Evolutionary conservation across 92 coral and sea anemone species (phyloP).

Genomic region (Parazoanthus darwini): DNA sequence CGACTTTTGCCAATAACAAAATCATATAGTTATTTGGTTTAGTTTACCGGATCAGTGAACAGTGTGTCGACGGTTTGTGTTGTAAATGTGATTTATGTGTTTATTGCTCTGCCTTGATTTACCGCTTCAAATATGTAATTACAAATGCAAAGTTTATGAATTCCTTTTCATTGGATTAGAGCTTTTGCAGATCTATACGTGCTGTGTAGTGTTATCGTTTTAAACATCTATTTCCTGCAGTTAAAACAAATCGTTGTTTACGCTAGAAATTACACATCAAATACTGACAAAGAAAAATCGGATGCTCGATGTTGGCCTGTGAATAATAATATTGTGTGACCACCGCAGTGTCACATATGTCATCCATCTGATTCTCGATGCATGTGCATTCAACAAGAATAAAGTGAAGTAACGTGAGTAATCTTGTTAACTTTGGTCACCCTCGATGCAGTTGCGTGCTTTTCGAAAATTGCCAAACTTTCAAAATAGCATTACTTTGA

Average conservation of each 20-base stretch:
- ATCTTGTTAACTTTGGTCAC: conserved; percentile 19
- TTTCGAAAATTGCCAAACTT: background rate
- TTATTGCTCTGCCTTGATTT: background rate
- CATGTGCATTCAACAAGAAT: conserved; percentile 6
- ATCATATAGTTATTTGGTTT: background rate
- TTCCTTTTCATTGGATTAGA: background rate
- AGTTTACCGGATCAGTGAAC: background rate
- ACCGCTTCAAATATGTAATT: background rate
- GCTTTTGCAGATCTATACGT: background rate
- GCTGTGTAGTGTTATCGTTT: conserved; percentile 3
- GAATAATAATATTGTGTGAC: conserved; percentile 1
- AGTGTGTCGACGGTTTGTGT: background rate
- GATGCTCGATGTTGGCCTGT: background rate
- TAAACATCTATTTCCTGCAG: conserved; percentile 36
- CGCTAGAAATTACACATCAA: background rate
- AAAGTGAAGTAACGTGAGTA: background rate
- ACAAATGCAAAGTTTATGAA: conserved; percentile 13
- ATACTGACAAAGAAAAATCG: background rate
- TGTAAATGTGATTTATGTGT: background rate
- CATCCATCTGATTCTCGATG: background rate
- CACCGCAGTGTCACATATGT: background rate
- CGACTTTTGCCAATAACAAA: background rate
- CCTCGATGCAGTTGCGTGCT: background rate
- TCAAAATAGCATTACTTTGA: conserved; percentile 9
- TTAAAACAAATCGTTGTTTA: conserved; percentile 34